Evolutionary conservation across 2,797 vertebrate genomes (phyloP), one percentile per base, ranked within the genome.

Genomic region (Sebastes miniatus): DNA sequence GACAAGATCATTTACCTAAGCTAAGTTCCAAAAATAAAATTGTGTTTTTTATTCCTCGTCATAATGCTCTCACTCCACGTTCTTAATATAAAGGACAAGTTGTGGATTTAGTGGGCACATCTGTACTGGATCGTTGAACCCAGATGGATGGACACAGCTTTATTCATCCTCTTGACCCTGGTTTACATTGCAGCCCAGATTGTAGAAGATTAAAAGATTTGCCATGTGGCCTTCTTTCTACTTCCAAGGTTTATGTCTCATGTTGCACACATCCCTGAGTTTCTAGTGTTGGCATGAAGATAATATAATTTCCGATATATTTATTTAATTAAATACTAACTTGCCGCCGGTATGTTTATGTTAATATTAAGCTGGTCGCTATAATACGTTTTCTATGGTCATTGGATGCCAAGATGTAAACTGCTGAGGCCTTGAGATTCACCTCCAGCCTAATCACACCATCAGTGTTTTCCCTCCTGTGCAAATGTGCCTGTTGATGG

Each of bases 401-500:
- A 83, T 72, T 79, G 71, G 56, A 84, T 76, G 81, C 85, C 78
- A 87, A 85, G 74, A 88, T 89, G 68, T 79, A 91, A 85, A 83
- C 81, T 87, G 85, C 86, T 79, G 73, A 91, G 83, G 91, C 88
- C 92, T 94, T 91, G 87, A 92, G 87, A 80, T 89, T 91, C 88
- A 92, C 93, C 92, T 91, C 89, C 81, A 93, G 90, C 81, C 86
- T 92, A 89, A 92, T 93, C 92, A 90, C 87, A 91, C 92, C 91
- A 93, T 92, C 91, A 92, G 85, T 90, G 83, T 88, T 78, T 72
- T 20, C 82, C 62, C 76, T 76, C 47, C 79, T 79, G 87, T 88
- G 85, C 85, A 92, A 92, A 94, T 88, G 93, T 94, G 95, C 88
- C 89, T 89, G 88, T 88, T 95, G 94, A 95, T 92, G 93, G 91